Base-by-base conservation (phyloP, 2,888 invertebrate genomes). In the Mesorhabditis sp. region DNA sequence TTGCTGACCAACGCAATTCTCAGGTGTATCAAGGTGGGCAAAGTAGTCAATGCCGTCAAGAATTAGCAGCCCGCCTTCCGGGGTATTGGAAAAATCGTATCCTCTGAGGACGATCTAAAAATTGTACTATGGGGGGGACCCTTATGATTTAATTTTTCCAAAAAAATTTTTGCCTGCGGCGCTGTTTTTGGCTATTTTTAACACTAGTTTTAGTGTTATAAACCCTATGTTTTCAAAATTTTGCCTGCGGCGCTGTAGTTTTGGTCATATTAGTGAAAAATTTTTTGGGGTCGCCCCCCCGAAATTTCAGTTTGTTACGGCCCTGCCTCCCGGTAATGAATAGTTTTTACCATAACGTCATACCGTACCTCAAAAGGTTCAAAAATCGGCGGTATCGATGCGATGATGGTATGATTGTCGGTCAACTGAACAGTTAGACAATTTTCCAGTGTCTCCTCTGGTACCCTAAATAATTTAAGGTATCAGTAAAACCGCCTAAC, bases 281-380 rank as follows among this genome's bases (percentile, higher is more conserved):
- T n/a, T n/a, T n/a, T n/a, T n/a, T n/a, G n/a, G n/a, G n/a, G n/a
- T n/a, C n/a, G n/a, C n/a, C n/a, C n/a, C n/a, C n/a, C n/a, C n/a
- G n/a, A n/a, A n/a, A n/a, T n/a, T n/a, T n/a, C n/a, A n/a, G n/a
- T n/a, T n/a, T n/a, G n/a, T n/a, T n/a, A n/a, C n/a, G n/a, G n/a
- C n/a, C n/a, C n/a, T n/a, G n/a, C n/a, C n/a, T n/a, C n/a, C n/a
- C n/a, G n/a, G n/a, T n/a, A n/a, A n/a, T n/a, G n/a, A n/a, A n/a
- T n/a, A n/a, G n/a, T n/a, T n/a, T n/a, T n/a, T n/a, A n/a, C n/a
- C n/a, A n/a, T n/a, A n/a, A n/a, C n/a, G n/a, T n/a, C n/a, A n/a
- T n/a, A n/a, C n/a, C n/a, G n/a, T n/a, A 79, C 80, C 71, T 77
- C 74, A 69, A 80, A 80, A 43, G 80, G 78, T 43, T 79, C 77